Evolutionary conservation across 2,797 vertebrate species (phyloP), one percentile per base, ranked within the genome.

Genomic region (Gymnopithys bicolor): DNA sequence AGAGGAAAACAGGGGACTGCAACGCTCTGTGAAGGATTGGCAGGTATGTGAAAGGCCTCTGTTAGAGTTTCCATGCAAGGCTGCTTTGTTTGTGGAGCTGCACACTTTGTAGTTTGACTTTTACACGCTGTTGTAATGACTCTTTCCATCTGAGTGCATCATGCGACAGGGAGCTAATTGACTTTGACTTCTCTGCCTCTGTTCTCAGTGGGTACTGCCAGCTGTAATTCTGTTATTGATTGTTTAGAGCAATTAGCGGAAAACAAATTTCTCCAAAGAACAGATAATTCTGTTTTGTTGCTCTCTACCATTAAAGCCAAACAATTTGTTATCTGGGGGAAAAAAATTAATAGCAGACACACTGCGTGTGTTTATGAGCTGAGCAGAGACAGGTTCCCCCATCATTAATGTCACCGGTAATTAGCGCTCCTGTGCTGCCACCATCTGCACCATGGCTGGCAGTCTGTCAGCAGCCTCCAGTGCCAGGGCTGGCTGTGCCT

Each of bases 341-440:
- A 76, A 56, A 45, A 92, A 89, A 95, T 51, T 68, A 96, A 86
- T 80, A 93, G 88, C 70, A 93, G 96, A 92, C 91, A 84, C 68
- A 91, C 96, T 94, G 90, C 49, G 60, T 97, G 69, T 96, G 90
- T 96, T 95, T 93, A 95, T 83, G 95, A 93, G 92, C 68, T 84
- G 41, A 90, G 95, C 75, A 83, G 94, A 93, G 84, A 75, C 75
- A 82, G 68, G 79, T 96, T 93, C 96, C 85, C 79, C 97, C 95
- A 88, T 90, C 81, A 89, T 97, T 97, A 94, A 96, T 97, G 97
- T 97, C 97, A 93, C 84, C 70, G n/a, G 68, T 45, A 81, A 97
- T 96, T 96, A 96, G 91, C 14, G 6, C 79, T 96, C 81, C 89
- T 43, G 23, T 83, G 84, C 84, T 85, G 91, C 91, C 45, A 48